Evolutionary conservation across 2,113 vertebrate genomes (phyloP), one percentile per base, ranked within the genome.

Genomic region (Coregonus clupeaformis): DNA sequence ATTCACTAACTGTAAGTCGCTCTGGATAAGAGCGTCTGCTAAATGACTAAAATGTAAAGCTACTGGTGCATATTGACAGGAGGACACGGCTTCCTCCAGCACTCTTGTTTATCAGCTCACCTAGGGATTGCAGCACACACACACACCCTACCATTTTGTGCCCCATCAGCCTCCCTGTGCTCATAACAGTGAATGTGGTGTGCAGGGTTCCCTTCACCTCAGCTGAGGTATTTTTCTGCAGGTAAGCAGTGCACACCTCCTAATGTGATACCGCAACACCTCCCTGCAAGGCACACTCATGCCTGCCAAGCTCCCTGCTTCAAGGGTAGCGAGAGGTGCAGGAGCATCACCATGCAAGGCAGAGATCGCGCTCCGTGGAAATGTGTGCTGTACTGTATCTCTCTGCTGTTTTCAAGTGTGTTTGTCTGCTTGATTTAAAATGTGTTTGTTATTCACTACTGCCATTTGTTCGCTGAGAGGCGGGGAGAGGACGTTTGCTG

Each of bases 81-180:
- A 86, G 71, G 76, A 65, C 62, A 60, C 4, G 20, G 66, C 77
- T 77, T 79, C 72, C 80, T 67, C 42, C 60, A 76, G 84, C 78
- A 71, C 64, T 65, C 24, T 69, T 77, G 73, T 42, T 78, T 47
- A 80, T 85, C 83, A 81, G 77, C 75, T 84, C 81, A 77, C 74
- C 74, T 24, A 71, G 77, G 67, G 71, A 63, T 36, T 24, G 29
- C 55, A 1, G 29, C 55, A 1, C 27, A 62, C 36, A 42, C 36
- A 42, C 36, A 47, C 80, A 70, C 77, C 42, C 13, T 0, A 57
- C 32, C 68, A 74, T 63, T 76, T 20, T 75, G 45, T 76, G 60
- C 47, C 25, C 27, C 13, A 63, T 30, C 14, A 65, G 27, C 63
- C 6, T 42, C n/a, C 32, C 66, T 42, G 7, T 68, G 5, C n/a